Conservation (phyloP, 1,140 invertebrate genomes). For the Eubasilissa regina region DNA sequence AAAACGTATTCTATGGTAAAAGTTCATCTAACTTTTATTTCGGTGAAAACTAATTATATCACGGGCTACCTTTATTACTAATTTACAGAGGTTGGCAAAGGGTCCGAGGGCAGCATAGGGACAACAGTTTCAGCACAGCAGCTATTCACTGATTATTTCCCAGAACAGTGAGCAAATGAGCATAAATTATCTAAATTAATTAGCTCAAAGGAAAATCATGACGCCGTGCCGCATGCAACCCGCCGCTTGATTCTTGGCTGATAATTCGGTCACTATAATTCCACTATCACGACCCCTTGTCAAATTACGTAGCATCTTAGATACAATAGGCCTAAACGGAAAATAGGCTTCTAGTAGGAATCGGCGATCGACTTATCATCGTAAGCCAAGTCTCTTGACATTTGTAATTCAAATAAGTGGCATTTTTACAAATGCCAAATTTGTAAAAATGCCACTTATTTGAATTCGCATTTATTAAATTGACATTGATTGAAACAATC, state of each 20-base stretch:
- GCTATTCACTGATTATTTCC: constrained; percentile 6
- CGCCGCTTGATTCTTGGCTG: constrained; percentile 25
- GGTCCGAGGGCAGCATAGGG: background rate
- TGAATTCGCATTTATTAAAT: too few relatives aligned
- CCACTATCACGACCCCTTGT: background rate
- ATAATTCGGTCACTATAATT: constrained; percentile 35
- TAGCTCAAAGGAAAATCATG: constrained; percentile 20
- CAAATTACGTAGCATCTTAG: constrained; percentile 20
- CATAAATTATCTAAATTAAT: constrained; percentile 17
- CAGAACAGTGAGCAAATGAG: background rate
- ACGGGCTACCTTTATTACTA: background rate
- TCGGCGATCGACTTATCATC: background rate
- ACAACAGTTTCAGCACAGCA: background rate
- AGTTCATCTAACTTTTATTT: too few relatives aligned
- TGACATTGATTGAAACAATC: too few relatives aligned
- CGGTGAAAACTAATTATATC: too few relatives aligned
- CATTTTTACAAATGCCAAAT: too few relatives aligned
- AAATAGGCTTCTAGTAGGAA: background rate
- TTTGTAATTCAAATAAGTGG: too few relatives aligned
- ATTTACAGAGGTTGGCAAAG: background rate
- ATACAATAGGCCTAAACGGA: constrained; percentile 9
- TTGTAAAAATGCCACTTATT: too few relatives aligned
- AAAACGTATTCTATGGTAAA: too few relatives aligned
- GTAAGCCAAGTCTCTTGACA: background rate
- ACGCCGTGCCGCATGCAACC: background rate